A percentile compares a stretch with the other conserved stretches of the same genome.
These are phyloP conservation scores for Xanthia togata DNA, from an alignment of 2,888 invertebrate species.

Conservation along the genomic window DNA sequence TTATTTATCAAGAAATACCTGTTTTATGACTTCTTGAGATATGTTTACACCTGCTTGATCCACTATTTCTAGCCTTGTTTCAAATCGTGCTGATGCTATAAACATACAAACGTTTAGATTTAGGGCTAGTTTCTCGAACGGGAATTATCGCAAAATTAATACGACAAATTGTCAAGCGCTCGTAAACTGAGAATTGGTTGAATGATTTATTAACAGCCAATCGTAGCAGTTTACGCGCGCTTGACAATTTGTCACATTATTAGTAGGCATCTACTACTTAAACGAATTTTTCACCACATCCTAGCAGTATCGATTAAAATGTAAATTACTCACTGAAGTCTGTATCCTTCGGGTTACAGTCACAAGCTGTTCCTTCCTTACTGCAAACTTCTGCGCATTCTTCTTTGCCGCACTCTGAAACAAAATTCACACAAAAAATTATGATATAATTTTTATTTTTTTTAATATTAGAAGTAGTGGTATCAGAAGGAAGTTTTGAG, in stretches of 20 bases:
- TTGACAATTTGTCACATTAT: background rate
- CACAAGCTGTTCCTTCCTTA: conserved; percentile 76
- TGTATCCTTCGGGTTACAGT: conserved; percentile 83
- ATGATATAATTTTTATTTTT: no score
- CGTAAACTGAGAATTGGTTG: background rate
- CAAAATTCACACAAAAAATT: conserved; percentile 27
- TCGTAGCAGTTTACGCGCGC: background rate
- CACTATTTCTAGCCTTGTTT: conserved; percentile 85
- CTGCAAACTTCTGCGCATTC: conserved; percentile 83
- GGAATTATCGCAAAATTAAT: no score
- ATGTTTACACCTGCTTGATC: conserved; percentile 82
- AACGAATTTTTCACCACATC: background rate
- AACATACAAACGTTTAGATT: background rate
- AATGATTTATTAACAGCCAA: background rate
- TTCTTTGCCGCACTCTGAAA: conserved; percentile 82
- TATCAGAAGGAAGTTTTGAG: no score
- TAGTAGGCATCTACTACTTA: background rate
- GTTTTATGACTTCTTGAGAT: conserved; percentile 67
- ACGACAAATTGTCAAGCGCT: no score
- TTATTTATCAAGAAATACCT: conserved; percentile 70
- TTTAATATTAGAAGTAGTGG: no score
- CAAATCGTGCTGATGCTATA: conserved; percentile 16
- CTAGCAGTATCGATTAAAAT: background rate
- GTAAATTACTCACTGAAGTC: conserved; percentile 78
- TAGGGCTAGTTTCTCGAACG: background rate